Evolutionary conservation across 2,113 vertebrate genomes (phyloP).

Genomic region (Turdus rufiventris): DNA sequence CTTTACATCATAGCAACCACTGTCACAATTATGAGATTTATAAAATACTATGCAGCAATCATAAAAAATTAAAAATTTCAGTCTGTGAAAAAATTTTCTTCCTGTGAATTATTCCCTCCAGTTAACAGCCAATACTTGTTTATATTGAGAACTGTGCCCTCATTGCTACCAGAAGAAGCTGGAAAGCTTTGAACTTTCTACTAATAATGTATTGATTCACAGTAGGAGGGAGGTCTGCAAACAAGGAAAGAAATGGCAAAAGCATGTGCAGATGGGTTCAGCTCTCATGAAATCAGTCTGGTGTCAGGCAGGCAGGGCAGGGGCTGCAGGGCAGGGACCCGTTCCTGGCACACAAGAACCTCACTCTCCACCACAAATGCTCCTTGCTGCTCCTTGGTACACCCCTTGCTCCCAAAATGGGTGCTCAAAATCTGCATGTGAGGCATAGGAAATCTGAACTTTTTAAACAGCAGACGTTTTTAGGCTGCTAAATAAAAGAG

Average conservation of each 20-base stretch:
- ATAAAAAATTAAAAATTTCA: not conserved
- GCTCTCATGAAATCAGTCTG: accelerated
- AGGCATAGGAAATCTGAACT: not conserved
- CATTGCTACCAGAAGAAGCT: not conserved
- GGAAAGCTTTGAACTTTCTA: not conserved
- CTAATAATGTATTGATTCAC: not conserved
- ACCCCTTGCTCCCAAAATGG: not conserved
- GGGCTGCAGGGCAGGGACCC: not conserved
- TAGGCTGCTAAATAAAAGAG: not conserved
- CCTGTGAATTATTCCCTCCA: not conserved
- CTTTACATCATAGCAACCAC: not conserved
- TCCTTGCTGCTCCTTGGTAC: accelerated
- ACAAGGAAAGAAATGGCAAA: not conserved
- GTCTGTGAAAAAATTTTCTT: not conserved
- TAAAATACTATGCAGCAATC: not conserved
- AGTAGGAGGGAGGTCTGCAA: not conserved
- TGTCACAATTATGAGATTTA: not conserved
- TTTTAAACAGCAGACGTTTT: not conserved
- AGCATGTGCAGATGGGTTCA: not conserved
- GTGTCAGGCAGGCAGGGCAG: not conserved
- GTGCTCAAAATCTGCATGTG: not conserved
- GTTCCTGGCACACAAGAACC: not conserved
- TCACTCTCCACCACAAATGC: not conserved
- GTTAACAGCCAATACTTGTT: not conserved
- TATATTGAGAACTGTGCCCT: not conserved